These are phyloP conservation scores for Leptoclinus maculatus DNA, from an alignment of 2,797 vertebrate species.

Conservation along the genomic window DNA sequence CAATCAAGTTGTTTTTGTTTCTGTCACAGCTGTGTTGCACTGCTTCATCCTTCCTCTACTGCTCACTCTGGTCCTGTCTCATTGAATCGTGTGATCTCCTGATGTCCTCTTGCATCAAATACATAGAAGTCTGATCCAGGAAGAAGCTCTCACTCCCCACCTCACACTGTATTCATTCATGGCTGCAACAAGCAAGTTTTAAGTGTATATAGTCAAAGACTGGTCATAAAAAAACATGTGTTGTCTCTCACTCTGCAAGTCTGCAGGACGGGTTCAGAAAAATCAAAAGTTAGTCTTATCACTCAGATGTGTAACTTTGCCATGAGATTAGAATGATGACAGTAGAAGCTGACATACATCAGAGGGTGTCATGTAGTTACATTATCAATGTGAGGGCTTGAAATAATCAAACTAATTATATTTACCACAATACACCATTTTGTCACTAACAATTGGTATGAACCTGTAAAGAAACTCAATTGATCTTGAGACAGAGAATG, in stretches of 20 bases:
- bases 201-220: background rate
- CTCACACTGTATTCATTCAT: background rate
- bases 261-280: background rate
- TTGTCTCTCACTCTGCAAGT: background rate
- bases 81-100: conserved; percentile 1
- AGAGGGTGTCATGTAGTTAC: background rate
- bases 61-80: background rate
- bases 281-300: background rate
- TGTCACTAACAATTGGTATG: background rate
- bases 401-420: background rate
- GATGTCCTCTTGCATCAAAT: background rate
- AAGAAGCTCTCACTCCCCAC: background rate
- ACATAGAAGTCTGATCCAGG: background rate
- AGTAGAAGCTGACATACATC: background rate
- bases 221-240: background rate
- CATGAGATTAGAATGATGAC: background rate
- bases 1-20: background rate
- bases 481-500: background rate
- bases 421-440: background rate
- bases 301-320: background rate
- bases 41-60: background rate
- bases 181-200: background rate
- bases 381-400: background rate
- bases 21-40: background rate
- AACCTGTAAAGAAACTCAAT: background rate